Percentiles rank a stretch among this genome's conserved stretches.
These are phyloP conservation scores for Bubo scandiacus DNA, from an alignment of 2,113 vertebrate genomes.

Conservation along the genomic window DNA sequence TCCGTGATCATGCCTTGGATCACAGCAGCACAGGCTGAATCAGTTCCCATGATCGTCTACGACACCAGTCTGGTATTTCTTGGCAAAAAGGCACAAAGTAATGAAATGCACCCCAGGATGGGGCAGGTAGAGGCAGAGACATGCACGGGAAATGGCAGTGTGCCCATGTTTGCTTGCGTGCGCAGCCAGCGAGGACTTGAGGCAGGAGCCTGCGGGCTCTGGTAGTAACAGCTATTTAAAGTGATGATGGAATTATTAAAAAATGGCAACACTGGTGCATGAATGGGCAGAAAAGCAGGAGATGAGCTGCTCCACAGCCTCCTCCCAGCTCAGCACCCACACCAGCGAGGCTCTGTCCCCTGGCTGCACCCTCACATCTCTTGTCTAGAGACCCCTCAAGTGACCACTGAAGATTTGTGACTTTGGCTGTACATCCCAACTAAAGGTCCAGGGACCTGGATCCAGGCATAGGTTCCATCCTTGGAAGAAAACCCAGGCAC, in stretches of 20 bases:
- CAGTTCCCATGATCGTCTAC: background rate
- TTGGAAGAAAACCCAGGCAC: background rate
- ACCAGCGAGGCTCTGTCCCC: background rate
- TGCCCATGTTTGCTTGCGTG: background rate
- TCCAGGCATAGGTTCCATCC: background rate
- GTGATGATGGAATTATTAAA: conserved; percentile 17
- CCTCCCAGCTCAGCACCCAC: background rate
- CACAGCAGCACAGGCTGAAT: background rate
- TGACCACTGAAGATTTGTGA: background rate
- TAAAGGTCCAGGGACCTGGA: background rate
- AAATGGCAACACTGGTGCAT: background rate
- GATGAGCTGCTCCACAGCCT: background rate
- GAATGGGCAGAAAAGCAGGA: background rate
- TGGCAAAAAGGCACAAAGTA: conserved; percentile 8
- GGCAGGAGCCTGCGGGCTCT: conserved; percentile 7
- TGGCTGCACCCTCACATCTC: background rate
- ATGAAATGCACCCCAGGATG: background rate
- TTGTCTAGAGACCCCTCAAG: background rate
- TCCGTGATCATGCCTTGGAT: background rate
- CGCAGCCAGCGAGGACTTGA: background rate
- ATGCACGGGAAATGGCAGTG: background rate
- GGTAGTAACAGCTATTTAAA: background rate
- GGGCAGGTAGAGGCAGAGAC: conserved; percentile 42
- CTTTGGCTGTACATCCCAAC: accelerated
- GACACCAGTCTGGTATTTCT: conserved; percentile 50